phyloP scores from a whole-genome alignment of 2,113 vertebrate genomes.

The Rhinolophus ferrumequinum region DNA sequence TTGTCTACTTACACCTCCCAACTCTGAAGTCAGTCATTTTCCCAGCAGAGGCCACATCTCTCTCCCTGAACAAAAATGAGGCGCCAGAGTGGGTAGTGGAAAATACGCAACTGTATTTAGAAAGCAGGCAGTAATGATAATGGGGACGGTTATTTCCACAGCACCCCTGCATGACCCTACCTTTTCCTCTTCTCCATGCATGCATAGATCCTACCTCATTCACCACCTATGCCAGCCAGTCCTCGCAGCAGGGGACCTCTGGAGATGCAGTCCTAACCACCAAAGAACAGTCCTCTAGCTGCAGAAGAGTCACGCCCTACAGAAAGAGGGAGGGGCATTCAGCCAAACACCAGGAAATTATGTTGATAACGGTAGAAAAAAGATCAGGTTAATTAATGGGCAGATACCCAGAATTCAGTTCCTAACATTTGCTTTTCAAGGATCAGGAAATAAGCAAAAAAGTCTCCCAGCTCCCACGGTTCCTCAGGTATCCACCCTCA shows the following conservation, averaged over 20 bases:
- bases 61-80: not conserved
- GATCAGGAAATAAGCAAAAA: not conserved
- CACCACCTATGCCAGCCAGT: not conserved
- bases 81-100: not conserved
- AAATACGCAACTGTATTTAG: not conserved
- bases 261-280: not conserved
- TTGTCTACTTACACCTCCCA: not conserved
- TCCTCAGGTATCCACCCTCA: not conserved
- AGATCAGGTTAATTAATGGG: not conserved
- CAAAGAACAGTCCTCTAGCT: not conserved
- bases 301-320: not conserved
- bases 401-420: not conserved
- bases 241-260: not conserved
- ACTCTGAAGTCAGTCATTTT: not conserved
- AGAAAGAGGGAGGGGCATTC: not conserved
- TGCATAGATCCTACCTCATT: conserved; percentile 9
- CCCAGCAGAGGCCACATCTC: not conserved
- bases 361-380: not conserved
- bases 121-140: not conserved
- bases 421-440: not conserved
- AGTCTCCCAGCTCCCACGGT: not conserved
- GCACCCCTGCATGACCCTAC: not conserved
- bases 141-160: not conserved
- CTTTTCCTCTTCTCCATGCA: not conserved
- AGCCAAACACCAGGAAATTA: conserved; percentile 19